A percentile compares a stretch with the other conserved stretches of the same genome.
Evolutionary conservation across 2,888 invertebrate species (phyloP).

Genomic region (Monochamus alternatus): DNA sequence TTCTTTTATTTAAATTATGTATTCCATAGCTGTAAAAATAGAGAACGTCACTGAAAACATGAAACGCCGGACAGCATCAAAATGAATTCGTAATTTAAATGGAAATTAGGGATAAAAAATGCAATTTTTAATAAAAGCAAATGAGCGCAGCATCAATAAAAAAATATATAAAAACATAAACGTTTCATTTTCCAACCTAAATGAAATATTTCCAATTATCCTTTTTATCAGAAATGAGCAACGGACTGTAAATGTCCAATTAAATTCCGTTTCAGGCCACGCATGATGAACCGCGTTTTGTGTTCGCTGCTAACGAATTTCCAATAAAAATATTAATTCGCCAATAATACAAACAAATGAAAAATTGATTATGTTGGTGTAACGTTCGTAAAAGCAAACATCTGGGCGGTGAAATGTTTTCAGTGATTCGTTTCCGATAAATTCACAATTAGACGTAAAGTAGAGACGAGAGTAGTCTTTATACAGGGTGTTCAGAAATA

Average conservation of each 20-base stretch:
- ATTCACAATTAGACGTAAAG: too few species aligned
- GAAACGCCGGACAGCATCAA: slow-evolving; percentile 18
- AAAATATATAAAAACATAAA: slow-evolving; percentile 44
- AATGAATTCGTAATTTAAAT: slow-evolving; percentile 46
- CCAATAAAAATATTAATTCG: slow-evolving; percentile 47
- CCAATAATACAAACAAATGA: slow-evolving; percentile 32
- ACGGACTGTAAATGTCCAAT: slow-evolving; percentile 51
- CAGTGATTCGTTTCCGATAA: too few species aligned
- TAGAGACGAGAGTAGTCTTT: too few species aligned
- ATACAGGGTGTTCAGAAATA: too few species aligned
- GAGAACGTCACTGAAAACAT: slow-evolving; percentile 4
- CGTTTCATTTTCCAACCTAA: slow-evolving; percentile 44
- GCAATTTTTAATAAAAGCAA: slow-evolving; percentile 50
- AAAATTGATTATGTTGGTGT: slow-evolving; percentile 34
- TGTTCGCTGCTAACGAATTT: slow-evolving; percentile 36
- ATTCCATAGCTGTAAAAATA: background rate
- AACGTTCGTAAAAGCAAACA: background rate
- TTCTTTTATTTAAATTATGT: background rate
- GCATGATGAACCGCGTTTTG: slow-evolving; percentile 54
- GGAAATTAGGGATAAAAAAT: slow-evolving; percentile 48
- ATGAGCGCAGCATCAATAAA: slow-evolving; percentile 45
- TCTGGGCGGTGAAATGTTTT: background rate
- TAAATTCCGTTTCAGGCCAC: slow-evolving; percentile 53
- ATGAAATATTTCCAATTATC: slow-evolving; percentile 54
- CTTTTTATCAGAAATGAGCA: slow-evolving; percentile 51